Conservation (phyloP, 1,140 invertebrate species). For the Mercenaria mercenaria region DNA sequence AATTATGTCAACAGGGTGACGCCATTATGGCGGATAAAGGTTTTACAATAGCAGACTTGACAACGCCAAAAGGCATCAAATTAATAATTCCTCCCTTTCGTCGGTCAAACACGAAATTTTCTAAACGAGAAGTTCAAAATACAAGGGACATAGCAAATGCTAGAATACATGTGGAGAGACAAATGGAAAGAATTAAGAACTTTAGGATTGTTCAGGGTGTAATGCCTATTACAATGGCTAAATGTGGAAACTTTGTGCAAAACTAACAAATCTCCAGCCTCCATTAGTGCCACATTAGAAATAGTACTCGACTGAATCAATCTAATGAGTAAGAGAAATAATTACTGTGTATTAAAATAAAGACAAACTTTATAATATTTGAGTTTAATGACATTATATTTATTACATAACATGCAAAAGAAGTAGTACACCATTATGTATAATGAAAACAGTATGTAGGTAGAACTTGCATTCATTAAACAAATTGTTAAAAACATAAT, state of each 20-base stretch:
- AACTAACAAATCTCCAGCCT: constrained; percentile 64
- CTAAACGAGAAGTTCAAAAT: constrained; percentile 17
- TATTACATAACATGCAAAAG: too few relatives aligned
- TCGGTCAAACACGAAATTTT: constrained; percentile 22
- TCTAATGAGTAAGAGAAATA: too few relatives aligned
- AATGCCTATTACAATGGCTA: constrained; percentile 64
- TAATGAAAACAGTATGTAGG: too few relatives aligned
- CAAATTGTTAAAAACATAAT: too few relatives aligned
- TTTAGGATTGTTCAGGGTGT: constrained; percentile 67
- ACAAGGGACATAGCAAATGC: constrained; percentile 58
- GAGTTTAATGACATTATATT: too few relatives aligned
- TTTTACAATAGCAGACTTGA: constrained; percentile 45
- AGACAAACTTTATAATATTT: too few relatives aligned
- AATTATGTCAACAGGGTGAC: constrained; percentile 46
- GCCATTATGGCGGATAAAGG: constrained; percentile 55
- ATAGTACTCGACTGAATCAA: too few relatives aligned
- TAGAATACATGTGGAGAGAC: constrained; percentile 58
- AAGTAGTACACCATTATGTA: too few relatives aligned
- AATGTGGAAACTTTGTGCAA: constrained; percentile 65
- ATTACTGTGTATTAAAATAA: too few relatives aligned
- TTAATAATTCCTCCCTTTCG: constrained; percentile 61
- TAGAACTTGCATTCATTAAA: too few relatives aligned
- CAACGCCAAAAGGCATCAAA: constrained; percentile 38
- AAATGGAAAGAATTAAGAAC: constrained; percentile 67
- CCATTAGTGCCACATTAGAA: constrained; percentile 33